Conservation (phyloP, 1,140 invertebrate species). For the Nephotettix cincticeps region DNA sequence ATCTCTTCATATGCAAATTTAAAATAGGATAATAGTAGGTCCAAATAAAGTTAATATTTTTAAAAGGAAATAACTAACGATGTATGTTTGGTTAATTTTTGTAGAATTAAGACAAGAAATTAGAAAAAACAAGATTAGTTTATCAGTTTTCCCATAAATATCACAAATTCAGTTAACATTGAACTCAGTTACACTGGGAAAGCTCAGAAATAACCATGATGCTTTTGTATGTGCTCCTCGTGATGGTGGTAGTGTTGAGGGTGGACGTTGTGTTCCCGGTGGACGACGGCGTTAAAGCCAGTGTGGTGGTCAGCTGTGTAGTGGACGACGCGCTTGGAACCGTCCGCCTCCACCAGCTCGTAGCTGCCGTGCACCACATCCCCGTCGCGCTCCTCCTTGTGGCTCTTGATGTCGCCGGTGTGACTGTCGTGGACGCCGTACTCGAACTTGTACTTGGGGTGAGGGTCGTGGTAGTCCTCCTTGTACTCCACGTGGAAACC, state of each 20-base stretch:
- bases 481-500: slow-evolving; percentile 33
- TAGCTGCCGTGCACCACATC: slow-evolving; percentile 35
- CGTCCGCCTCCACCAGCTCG: slow-evolving; percentile 40
- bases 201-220: too few species aligned
- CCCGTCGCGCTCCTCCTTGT: slow-evolving; percentile 41
- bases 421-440: slow-evolving; percentile 45
- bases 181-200: too few species aligned
- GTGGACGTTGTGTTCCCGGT: slow-evolving; percentile 29
- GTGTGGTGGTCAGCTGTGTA: slow-evolving; percentile 42
- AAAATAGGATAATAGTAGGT: too few species aligned
- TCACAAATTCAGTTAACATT: too few species aligned
- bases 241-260: slow-evolving; percentile 25
- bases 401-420: slow-evolving; percentile 44
- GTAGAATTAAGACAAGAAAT: too few species aligned
- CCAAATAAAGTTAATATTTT: too few species aligned
- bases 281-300: slow-evolving; percentile 39
- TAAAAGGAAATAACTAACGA: too few species aligned
- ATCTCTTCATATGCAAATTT: too few species aligned
- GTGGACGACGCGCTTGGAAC: slow-evolving; percentile 40
- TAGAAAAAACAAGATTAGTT: too few species aligned
- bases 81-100: too few species aligned
- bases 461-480: too few species aligned
- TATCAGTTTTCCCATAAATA: too few species aligned
- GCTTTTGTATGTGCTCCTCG: not conserved
- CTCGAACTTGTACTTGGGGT: slow-evolving; percentile 44